Evolutionary conservation across 2,797 vertebrate genomes (phyloP).

Genomic region (Dicrostonyx torquatus): DNA sequence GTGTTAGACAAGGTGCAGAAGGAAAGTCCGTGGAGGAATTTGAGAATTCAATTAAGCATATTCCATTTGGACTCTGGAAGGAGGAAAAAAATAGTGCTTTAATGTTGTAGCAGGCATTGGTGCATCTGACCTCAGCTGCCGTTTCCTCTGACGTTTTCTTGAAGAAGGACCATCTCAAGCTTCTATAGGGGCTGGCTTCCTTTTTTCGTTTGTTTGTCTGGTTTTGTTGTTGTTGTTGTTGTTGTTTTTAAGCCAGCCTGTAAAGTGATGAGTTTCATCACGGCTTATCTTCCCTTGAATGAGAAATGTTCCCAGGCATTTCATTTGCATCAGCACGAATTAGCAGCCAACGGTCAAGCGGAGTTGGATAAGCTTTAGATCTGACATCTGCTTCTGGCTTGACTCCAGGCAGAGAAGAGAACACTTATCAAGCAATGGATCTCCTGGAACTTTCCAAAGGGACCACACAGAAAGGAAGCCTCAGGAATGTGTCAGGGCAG

Average conservation of each 20-base stretch:
- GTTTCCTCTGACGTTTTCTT: constrained; percentile 46
- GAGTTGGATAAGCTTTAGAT: constrained; percentile 51
- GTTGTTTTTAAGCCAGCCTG: not conserved
- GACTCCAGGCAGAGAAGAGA: constrained; percentile 54
- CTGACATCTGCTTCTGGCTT: constrained; percentile 71
- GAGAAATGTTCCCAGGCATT: constrained; percentile 29
- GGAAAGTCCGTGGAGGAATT: not conserved
- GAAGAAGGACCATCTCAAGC: not conserved
- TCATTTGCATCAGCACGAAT: constrained; percentile 38
- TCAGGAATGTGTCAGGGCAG: constrained; percentile 52
- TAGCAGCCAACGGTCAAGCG: constrained; percentile 40
- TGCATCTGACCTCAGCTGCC: constrained; percentile 22
- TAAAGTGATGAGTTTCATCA: not conserved
- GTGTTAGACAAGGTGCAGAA: constrained; percentile 18
- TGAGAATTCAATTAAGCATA: constrained; percentile 45
- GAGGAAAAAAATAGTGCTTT: not conserved
- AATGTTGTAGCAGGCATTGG: constrained; percentile 1
- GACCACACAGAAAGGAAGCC: constrained; percentile 75
- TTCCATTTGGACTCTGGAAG: constrained; percentile 37
- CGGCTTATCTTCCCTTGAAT: not conserved
- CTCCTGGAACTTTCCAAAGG: constrained; percentile 54
- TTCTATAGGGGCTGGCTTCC: not conserved
- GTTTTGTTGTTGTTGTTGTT: too few relatives aligned
- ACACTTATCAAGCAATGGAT: constrained; percentile 59
- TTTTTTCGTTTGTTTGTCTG: too few relatives aligned